phyloP scores from a whole-genome alignment of 2,888 invertebrate species.

The Latrodectus elegans region DNA sequence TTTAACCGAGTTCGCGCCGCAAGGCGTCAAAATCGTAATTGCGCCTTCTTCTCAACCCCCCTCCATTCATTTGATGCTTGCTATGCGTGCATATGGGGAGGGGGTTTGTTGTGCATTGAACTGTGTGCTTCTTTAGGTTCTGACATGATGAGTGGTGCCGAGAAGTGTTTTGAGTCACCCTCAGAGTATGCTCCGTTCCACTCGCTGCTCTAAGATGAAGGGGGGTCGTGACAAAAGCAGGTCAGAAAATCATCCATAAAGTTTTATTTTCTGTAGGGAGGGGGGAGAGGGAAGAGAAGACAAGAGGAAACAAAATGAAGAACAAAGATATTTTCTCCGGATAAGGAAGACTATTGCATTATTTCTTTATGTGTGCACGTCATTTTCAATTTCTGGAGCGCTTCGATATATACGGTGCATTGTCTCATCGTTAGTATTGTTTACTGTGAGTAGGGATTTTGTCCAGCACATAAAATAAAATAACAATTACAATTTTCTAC shows the following conservation, averaged over 20 bases:
- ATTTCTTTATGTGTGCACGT: no score
- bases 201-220: background rate
- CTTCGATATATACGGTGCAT: no score
- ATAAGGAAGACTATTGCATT: no score
- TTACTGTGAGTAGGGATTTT: no score
- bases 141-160: background rate
- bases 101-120: conserved; percentile 44
- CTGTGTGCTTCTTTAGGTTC: background rate
- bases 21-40: conserved; percentile 64
- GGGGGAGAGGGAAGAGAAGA: no score
- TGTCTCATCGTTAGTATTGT: no score
- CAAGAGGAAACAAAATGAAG: no score
- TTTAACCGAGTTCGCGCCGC: conserved; percentile 64
- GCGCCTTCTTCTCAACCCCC: conserved; percentile 5
- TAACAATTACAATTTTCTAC: no score
- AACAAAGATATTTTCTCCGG: no score
- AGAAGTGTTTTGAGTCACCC: conserved; percentile 46
- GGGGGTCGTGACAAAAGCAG: background rate
- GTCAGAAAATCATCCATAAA: conserved; percentile 5
- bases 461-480: no score
- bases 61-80: background rate
- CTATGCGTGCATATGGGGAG: conserved; percentile 7
- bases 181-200: conserved; percentile 39
- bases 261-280: background rate
- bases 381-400: no score